phyloP scores from a whole-genome alignment of 2,888 invertebrate species.

The Herminia tarsipennalis region DNA sequence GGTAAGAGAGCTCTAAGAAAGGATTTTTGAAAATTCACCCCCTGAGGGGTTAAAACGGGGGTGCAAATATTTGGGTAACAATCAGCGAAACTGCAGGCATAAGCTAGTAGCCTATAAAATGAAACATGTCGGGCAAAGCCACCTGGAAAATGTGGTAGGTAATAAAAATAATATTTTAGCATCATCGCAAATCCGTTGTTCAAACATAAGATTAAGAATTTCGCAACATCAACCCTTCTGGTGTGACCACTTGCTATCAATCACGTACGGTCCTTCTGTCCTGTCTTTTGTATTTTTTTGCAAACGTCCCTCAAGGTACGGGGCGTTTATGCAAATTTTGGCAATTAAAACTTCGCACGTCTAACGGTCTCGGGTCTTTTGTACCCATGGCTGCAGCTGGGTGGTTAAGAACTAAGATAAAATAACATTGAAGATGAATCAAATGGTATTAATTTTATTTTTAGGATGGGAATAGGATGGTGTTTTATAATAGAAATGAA shows the following conservation, averaged over 20 bases:
- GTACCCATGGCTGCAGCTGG: conserved; percentile 64
- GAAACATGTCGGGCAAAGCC: too few species aligned
- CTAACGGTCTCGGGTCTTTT: conserved; percentile 68
- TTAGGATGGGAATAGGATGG: too few species aligned
- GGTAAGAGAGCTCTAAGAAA: too few species aligned
- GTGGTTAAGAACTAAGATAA: conserved; percentile 9
- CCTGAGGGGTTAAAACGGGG: too few species aligned
- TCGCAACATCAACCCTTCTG: conserved; percentile 25
- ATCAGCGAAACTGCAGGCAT: too few species aligned
- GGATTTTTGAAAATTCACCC: too few species aligned
- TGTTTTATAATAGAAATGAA: too few species aligned
- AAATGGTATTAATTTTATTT: too few species aligned
- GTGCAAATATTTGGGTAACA: too few species aligned
- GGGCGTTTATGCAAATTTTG: conserved; percentile 75
- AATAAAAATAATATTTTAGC: too few species aligned
- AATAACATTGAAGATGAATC: conserved; percentile 15
- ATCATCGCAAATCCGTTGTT: conserved; percentile 11
- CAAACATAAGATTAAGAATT: conserved; percentile 32
- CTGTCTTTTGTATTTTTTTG: conserved; percentile 47
- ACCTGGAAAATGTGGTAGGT: too few species aligned
- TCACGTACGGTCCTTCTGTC: conserved; percentile 52
- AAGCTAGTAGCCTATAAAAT: too few species aligned
- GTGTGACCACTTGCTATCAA: conserved; percentile 64
- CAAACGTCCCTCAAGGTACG: conserved; percentile 42
- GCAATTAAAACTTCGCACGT: conserved; percentile 72